These are phyloP conservation scores for Caenorhabditis macrosperma DNA, from an alignment of 2,888 invertebrate species.

Conservation along the genomic window DNA sequence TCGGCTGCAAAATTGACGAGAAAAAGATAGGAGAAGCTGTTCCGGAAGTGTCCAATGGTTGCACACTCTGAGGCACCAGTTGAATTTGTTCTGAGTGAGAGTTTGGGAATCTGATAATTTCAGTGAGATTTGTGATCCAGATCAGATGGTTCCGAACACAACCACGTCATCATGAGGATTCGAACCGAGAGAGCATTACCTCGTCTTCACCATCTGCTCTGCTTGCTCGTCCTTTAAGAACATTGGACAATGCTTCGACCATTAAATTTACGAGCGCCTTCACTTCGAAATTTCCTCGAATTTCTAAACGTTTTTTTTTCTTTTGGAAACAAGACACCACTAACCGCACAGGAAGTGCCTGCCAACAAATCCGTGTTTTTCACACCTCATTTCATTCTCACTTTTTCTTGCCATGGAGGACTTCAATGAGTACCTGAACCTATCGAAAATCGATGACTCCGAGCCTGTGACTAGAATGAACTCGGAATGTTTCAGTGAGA, in stretches of 20 bases:
- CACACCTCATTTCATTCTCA: constrained; percentile 5
- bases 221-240: too few species aligned
- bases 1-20: not conserved
- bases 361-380: not conserved
- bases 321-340: too few species aligned
- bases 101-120: not conserved
- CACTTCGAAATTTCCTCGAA: too few species aligned
- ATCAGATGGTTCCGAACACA: too few species aligned
- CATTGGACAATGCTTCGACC: too few species aligned
- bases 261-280: too few species aligned
- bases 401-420: constrained; percentile 9
- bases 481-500: constrained; percentile 26
- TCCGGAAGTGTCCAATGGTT: not conserved
- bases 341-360: constrained; percentile 2
- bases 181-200: too few species aligned
- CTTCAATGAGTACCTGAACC: constrained; percentile 4
- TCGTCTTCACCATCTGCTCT: too few species aligned
- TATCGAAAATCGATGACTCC: constrained; percentile 31
- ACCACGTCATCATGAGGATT: too few species aligned
- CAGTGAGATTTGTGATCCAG: too few species aligned
- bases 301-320: too few species aligned
- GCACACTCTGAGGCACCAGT: not conserved
- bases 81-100: not conserved
- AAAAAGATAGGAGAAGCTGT: not conserved
- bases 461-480: constrained; percentile 2